phyloP scores from a whole-genome alignment of 2,888 invertebrate genomes.

The Eristalis intricaria region DNA sequence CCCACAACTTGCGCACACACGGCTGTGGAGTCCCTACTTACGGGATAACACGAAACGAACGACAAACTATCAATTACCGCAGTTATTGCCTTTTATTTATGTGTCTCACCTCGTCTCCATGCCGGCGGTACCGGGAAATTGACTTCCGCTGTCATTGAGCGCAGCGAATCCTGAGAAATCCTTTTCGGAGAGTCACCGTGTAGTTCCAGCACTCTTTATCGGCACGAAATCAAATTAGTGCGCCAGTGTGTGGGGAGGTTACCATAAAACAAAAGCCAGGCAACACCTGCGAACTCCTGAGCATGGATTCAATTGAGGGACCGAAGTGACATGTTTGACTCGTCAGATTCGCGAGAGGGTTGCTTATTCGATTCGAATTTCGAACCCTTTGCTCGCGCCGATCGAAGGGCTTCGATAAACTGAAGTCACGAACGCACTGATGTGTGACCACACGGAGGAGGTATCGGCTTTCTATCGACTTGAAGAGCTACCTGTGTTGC shows the following conservation, averaged over 20 bases:
- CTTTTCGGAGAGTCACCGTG: slow-evolving; percentile 34
- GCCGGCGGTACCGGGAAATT: slow-evolving; percentile 41
- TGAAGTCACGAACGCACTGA: slow-evolving; percentile 52
- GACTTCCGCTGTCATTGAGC: slow-evolving; percentile 50
- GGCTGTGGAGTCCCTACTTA: slow-evolving; percentile 24
- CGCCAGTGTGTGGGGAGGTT: slow-evolving; percentile 43
- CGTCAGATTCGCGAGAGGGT: slow-evolving; percentile 24
- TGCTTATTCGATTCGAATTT: neutral
- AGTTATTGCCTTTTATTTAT: slow-evolving; percentile 63
- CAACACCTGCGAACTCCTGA: slow-evolving; percentile 67
- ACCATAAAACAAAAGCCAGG: slow-evolving; percentile 27
- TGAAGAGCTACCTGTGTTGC: slow-evolving; percentile 41
- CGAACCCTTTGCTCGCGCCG: slow-evolving; percentile 23
- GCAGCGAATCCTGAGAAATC: slow-evolving; percentile 58
- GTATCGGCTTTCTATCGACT: slow-evolving; percentile 39
- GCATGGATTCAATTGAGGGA: slow-evolving; percentile 34
- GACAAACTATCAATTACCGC: slow-evolving; percentile 68
- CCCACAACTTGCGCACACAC: neutral
- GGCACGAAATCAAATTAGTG: slow-evolving; percentile 65
- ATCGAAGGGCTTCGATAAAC: slow-evolving; percentile 41
- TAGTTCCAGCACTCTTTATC: slow-evolving; percentile 47
- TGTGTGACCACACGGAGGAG: slow-evolving; percentile 46
- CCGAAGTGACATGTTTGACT: neutral
- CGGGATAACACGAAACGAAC: slow-evolving; percentile 48
- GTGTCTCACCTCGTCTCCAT: slow-evolving; percentile 45